phyloP scores from a whole-genome alignment of 92 coral and sea anemone genomes.

The Bergia sp. region DNA sequence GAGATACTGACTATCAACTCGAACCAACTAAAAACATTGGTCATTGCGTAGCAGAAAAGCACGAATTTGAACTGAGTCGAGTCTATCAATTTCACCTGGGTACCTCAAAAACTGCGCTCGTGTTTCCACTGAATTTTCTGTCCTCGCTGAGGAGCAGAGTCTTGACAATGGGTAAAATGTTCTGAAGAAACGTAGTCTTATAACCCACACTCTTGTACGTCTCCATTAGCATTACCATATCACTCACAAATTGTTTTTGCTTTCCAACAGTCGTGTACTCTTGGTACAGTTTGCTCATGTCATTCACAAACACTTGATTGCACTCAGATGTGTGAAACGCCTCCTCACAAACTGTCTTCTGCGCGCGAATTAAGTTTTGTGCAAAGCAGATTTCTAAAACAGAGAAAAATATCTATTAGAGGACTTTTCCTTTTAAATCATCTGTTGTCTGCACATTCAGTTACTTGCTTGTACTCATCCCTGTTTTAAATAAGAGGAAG shows the following conservation, averaged over 20 bases:
- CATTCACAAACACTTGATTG: conserved; percentile 60
- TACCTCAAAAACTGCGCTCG: neutral
- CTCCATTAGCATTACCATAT: conserved; percentile 67
- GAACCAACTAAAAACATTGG: too few relatives aligned
- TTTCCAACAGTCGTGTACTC: conserved; percentile 71
- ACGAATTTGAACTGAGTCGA: neutral
- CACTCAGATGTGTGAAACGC: conserved; percentile 63
- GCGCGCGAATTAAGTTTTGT: conserved; percentile 65
- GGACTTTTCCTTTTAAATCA: neutral
- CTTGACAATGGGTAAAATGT: conserved; percentile 44
- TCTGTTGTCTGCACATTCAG: neutral
- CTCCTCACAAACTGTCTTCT: conserved; percentile 52
- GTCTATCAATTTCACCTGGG: conserved; percentile 6
- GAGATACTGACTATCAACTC: too few relatives aligned
- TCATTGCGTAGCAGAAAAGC: neutral
- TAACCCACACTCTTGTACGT: conserved; percentile 74
- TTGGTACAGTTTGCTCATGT: conserved; percentile 67
- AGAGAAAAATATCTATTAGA: conserved; percentile 5
- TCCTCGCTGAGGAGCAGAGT: conserved; percentile 12
- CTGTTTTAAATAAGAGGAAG: neutral
- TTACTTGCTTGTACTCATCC: neutral
- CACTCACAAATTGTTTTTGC: conserved; percentile 57
- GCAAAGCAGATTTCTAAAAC: conserved; percentile 75
- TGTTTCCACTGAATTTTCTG: neutral
- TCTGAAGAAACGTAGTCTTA: conserved; percentile 72